Percentiles rank a stretch among this genome's conserved stretches.
These are phyloP conservation scores for Siphlonurus alternatus DNA, from an alignment of 2,888 invertebrate genomes.

Conservation along the genomic window DNA sequence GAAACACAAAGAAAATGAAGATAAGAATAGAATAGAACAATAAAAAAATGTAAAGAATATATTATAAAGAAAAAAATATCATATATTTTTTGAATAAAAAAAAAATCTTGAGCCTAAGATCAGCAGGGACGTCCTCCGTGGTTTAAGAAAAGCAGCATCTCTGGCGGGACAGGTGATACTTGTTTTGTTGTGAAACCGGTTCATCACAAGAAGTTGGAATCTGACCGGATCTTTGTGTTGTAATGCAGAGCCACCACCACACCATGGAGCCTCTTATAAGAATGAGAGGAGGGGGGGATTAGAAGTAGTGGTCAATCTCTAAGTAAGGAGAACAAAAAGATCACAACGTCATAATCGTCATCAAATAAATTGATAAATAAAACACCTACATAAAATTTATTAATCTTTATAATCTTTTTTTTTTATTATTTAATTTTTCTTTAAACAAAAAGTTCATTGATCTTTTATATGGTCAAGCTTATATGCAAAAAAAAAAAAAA, in stretches of 20 bases:
- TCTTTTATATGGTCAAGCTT: not conserved
- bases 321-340: not conserved
- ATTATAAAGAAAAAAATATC: too few relatives aligned
- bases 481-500: not conserved
- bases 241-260: too few relatives aligned
- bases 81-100: not conserved
- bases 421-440: not conserved
- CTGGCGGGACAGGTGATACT: not conserved
- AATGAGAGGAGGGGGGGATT: too few relatives aligned
- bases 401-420: not conserved
- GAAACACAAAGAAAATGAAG: not conserved
- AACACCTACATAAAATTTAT: too few relatives aligned
- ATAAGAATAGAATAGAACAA: not conserved
- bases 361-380: too few relatives aligned
- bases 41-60: not conserved
- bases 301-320: not conserved
- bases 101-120: not conserved
- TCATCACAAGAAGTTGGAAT: not conserved
- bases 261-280: too few relatives aligned
- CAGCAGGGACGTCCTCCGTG: not conserved
- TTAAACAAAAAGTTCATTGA: not conserved
- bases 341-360: too few relatives aligned
- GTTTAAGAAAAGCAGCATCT: too few relatives aligned
- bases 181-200: slow-evolving; percentile 1
- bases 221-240: not conserved